Evolutionary conservation across 1,140 invertebrate species (phyloP).

Genomic region (Cephus cinctus): DNA sequence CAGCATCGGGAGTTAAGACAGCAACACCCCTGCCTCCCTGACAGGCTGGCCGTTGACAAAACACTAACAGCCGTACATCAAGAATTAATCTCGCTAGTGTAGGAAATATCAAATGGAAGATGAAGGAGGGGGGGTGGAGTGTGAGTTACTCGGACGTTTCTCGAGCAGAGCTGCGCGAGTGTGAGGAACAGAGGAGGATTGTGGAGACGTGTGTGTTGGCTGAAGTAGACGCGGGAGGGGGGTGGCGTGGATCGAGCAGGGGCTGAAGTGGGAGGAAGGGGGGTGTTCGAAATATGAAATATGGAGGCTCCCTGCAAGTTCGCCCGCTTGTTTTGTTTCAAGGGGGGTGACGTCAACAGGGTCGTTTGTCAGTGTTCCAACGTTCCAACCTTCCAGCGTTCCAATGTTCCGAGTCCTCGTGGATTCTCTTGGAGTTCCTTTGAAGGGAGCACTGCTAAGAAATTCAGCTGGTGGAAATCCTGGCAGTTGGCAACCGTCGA

Average conservation of each 20-base stretch:
- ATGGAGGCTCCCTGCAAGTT: constrained; percentile 29
- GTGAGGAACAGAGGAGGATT: no score
- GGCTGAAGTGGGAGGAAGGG: not conserved
- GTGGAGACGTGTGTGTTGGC: not conserved
- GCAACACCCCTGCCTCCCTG: not conserved
- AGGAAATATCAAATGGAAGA: constrained; percentile 15
- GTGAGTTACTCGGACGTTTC: no score
- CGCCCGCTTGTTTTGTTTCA: constrained; percentile 39
- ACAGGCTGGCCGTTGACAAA: not conserved
- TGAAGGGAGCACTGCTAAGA: no score
- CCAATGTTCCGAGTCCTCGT: no score
- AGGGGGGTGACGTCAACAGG: constrained; percentile 45
- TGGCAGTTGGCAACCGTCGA: no score
- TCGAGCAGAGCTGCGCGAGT: no score
- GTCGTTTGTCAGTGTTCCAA: constrained; percentile 44
- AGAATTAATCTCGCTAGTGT: constrained; percentile 39
- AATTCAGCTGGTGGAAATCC: no score
- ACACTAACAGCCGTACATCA: constrained; percentile 22
- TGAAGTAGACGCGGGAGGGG: not conserved
- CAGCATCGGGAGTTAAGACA: no score
- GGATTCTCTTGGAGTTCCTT: no score
- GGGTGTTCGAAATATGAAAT: constrained; percentile 47
- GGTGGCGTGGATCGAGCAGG: not conserved
- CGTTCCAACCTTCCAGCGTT: constrained; percentile 26
- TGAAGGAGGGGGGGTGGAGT: no score